Conservation (phyloP, 2,888 invertebrate genomes). For the Erynnis tages region DNA sequence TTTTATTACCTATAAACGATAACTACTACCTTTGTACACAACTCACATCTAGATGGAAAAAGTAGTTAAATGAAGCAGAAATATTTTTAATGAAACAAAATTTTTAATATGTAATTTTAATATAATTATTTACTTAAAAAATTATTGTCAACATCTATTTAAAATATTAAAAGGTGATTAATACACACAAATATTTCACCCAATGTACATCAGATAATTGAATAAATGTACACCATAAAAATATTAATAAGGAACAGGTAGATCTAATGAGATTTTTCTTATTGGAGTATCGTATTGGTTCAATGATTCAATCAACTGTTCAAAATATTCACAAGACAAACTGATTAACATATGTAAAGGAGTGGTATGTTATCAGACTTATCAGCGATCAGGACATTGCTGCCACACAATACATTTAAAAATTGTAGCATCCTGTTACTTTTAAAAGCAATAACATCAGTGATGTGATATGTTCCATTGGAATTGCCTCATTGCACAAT, state of each 20-base stretch:
- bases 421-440: constrained; percentile 30
- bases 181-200: neutral
- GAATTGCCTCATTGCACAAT: too few relatives aligned
- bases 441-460: neutral
- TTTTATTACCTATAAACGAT: constrained; percentile 45
- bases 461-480: too few relatives aligned
- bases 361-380: constrained; percentile 34
- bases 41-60: too few relatives aligned
- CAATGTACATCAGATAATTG: neutral
- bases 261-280: constrained; percentile 30
- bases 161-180: neutral
- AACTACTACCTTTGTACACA: too few relatives aligned
- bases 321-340: constrained; percentile 13
- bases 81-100: too few relatives aligned
- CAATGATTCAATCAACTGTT: constrained; percentile 17
- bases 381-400: constrained; percentile 36
- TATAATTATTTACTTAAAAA: constrained; percentile 15
- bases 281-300: constrained; percentile 6
- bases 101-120: too few relatives aligned
- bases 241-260: constrained; percentile 30
- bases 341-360: constrained; percentile 41
- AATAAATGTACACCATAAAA: neutral
- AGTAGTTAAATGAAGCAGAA: neutral
- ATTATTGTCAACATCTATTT: constrained; percentile 51
- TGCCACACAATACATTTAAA: constrained; percentile 27